These are phyloP conservation scores for Ctenodactylus gundi DNA, from an alignment of 2,113 vertebrate species.

Conservation along the genomic window DNA sequence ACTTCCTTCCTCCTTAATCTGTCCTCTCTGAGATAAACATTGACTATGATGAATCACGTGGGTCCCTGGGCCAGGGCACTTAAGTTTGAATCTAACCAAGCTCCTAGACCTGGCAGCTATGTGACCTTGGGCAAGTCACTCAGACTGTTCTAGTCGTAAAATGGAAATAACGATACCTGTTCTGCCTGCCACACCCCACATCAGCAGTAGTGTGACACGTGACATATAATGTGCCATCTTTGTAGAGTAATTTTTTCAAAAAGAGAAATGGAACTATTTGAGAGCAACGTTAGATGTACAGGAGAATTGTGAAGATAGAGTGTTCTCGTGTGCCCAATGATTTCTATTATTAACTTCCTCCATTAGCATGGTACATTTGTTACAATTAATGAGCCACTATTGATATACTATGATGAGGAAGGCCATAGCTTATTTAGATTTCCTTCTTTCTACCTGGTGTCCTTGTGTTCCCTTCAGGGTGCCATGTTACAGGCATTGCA, in stretches of 20 bases:
- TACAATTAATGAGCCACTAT: constrained; percentile 36
- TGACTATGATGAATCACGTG: background rate
- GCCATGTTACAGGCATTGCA: accelerated
- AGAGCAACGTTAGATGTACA: background rate
- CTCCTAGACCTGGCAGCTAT: background rate
- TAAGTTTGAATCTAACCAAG: background rate
- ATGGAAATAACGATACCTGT: background rate
- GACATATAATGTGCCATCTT: background rate
- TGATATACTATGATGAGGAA: constrained; percentile 23
- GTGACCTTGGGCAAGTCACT: background rate
- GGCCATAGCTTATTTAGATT: constrained; percentile 14
- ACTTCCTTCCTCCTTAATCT: background rate
- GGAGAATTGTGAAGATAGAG: background rate
- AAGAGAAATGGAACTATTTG: background rate
- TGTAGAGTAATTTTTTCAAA: background rate
- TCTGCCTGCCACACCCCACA: background rate
- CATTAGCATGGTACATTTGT: constrained; percentile 24
- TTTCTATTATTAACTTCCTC: constrained; percentile 51
- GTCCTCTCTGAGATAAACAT: background rate
- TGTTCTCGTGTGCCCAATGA: background rate
- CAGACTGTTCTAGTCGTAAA: background rate
- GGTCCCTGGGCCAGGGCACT: background rate
- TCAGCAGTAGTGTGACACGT: background rate
- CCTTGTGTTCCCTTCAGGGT: background rate
- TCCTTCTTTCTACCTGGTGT: background rate